Percentiles rank a stretch among this genome's conserved stretches.
These are phyloP conservation scores for Sebastes trivittatus DNA, from an alignment of 2,797 vertebrate genomes.

Conservation along the genomic window DNA sequence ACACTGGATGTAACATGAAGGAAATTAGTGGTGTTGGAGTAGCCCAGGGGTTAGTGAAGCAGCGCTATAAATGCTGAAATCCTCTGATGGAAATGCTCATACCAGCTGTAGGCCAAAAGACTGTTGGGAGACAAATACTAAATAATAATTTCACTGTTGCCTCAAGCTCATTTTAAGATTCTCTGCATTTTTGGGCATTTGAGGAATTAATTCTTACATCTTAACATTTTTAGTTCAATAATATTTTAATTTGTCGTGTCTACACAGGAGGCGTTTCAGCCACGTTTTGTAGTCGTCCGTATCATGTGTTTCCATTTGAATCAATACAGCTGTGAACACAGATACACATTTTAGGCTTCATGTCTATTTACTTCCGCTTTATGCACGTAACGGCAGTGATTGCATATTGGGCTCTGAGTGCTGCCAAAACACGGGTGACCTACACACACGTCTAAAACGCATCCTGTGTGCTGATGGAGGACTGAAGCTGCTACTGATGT, in stretches of 20 bases:
- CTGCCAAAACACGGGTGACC: not conserved
- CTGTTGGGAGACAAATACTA: not conserved
- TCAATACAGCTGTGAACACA: not conserved
- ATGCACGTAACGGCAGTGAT: not conserved
- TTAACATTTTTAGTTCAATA: not conserved
- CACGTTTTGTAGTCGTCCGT: not conserved
- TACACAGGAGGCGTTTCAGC: not conserved
- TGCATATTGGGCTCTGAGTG: not conserved
- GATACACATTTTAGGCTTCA: not conserved
- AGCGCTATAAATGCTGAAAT: not conserved
- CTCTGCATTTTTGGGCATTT: not conserved
- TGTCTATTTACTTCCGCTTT: not conserved
- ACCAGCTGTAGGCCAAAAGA: not conserved
- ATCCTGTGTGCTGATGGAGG: not conserved
- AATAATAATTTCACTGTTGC: not conserved
- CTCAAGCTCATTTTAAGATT: not conserved
- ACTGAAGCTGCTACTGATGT: not conserved
- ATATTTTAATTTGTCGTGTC: not conserved
- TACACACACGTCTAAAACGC: not conserved
- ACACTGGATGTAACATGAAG: slow-evolving; percentile 26
- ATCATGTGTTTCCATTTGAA: not conserved
- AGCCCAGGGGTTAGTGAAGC: slow-evolving; percentile 11
- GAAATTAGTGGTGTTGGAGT: slow-evolving; percentile 20
- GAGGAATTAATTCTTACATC: not conserved
- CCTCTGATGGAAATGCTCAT: not conserved